A percentile compares a stretch with the other conserved stretches of the same genome.
Conservation (phyloP, 2,888 invertebrate genomes). For the Dryobotodes eremita region DNA sequence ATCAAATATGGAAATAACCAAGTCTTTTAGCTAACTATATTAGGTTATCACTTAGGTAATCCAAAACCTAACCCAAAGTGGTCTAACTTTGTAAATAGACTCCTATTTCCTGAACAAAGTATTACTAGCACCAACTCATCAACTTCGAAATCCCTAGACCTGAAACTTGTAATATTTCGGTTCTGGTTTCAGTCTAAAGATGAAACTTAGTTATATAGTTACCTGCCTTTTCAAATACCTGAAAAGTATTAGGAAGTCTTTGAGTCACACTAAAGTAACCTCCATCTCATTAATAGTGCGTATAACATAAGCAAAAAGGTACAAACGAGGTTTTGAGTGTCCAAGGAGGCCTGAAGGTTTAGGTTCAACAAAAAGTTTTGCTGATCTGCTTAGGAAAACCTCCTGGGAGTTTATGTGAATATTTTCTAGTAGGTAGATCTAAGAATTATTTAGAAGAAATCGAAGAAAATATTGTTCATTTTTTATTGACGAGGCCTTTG, state of each 20-base stretch:
- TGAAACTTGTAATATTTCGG: conserved; percentile 45
- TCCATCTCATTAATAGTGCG: background rate
- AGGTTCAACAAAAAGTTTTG: conserved; percentile 33
- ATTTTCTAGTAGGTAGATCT: background rate
- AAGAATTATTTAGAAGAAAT: background rate
- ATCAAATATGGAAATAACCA: background rate
- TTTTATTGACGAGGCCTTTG: no score
- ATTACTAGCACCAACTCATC: conserved; percentile 17
- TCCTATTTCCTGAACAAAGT: background rate
- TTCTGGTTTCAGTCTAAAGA: conserved; percentile 22
- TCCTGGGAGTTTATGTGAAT: background rate
- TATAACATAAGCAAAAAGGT: conserved; percentile 29
- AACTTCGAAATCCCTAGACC: conserved; percentile 28
- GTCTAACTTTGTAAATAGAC: background rate
- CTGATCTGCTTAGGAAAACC: conserved; percentile 2
- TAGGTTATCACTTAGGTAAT: background rate
- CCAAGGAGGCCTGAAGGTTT: conserved; percentile 15
- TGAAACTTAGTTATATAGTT: conserved; percentile 27
- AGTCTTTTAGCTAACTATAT: background rate
- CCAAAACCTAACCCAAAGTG: background rate
- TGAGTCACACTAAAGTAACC: background rate
- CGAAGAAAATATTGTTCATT: background rate
- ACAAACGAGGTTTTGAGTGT: conserved; percentile 21
- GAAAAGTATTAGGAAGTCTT: conserved; percentile 44
- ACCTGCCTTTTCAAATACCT: conserved; percentile 27